phyloP scores from a whole-genome alignment of 2,797 vertebrate species.

The Argya squamiceps region DNA sequence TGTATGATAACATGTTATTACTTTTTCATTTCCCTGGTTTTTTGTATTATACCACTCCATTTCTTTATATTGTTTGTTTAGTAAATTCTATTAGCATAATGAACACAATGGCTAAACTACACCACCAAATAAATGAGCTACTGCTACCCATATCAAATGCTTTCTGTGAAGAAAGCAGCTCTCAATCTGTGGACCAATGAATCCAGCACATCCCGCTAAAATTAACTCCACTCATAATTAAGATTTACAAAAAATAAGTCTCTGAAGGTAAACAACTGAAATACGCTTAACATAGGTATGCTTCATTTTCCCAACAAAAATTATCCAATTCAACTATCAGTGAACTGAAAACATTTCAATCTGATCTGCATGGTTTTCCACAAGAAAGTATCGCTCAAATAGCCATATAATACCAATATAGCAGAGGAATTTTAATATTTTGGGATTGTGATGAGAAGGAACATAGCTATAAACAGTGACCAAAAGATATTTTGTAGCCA shows the following conservation, averaged over 20 bases:
- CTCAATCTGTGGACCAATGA: not conserved
- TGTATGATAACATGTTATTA: not conserved
- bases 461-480: not conserved
- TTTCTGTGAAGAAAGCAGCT: not conserved
- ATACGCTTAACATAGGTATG: rapidly evolving
- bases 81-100: not conserved
- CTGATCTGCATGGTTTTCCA: not conserved
- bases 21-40: not conserved
- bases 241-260: not conserved
- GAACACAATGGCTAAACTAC: not conserved
- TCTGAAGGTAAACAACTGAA: not conserved
- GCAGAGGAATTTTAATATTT: not conserved
- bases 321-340: not conserved
- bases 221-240: not conserved
- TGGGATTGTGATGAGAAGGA: not conserved
- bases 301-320: not conserved
- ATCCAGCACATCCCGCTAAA: not conserved
- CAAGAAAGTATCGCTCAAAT: not conserved
- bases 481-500: not conserved
- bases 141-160: not conserved
- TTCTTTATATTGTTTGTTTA: not conserved
- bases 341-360: not conserved
- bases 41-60: not conserved
- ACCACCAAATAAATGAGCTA: not conserved
- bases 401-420: rapidly evolving